These are phyloP conservation scores for Axinella damicornis DNA, from an alignment of 37 sponge, comb jelly and placozoan species.

Conservation along the genomic window DNA sequence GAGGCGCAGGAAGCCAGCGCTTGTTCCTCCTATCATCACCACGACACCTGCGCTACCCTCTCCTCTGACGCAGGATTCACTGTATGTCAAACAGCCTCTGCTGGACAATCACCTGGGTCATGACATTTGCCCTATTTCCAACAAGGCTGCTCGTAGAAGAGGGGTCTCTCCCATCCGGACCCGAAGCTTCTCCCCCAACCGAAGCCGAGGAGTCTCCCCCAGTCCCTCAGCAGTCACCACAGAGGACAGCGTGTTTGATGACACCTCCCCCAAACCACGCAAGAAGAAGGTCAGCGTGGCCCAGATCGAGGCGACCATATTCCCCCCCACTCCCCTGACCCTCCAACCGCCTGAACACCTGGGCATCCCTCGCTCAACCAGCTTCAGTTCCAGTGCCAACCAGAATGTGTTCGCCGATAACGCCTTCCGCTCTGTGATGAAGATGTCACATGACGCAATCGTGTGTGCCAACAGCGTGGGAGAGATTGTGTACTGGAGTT, in stretches of 20 bases:
- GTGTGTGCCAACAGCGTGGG: constrained; percentile 67
- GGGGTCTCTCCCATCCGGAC: neutral
- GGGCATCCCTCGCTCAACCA: constrained; percentile 15
- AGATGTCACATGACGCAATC: constrained; percentile 71
- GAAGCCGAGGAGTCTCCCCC: constrained; percentile 20
- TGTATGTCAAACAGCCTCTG: neutral
- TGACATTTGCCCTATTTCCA: neutral
- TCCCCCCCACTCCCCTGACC: constrained; percentile 41
- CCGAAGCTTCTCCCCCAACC: neutral
- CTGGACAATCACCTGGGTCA: neutral
- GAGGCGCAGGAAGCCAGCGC: constrained; percentile 23
- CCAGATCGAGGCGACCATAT: constrained; percentile 32
- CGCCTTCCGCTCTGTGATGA: constrained; percentile 64
- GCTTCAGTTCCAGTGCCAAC: neutral
- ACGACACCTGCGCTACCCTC: neutral
- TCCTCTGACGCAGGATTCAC: neutral
- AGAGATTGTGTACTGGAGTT: constrained; percentile 69
- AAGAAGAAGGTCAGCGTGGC: constrained; percentile 65
- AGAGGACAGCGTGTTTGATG: neutral
- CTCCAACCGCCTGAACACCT: constrained; percentile 18
- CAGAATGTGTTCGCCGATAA: constrained; percentile 40
- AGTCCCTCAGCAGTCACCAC: neutral
- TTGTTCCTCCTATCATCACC: constrained; percentile 11
- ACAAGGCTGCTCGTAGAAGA: neutral
- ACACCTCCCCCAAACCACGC: constrained; percentile 17